These are phyloP conservation scores for Tachina fera DNA, from an alignment of 2,888 invertebrate species.

Conservation along the genomic window DNA sequence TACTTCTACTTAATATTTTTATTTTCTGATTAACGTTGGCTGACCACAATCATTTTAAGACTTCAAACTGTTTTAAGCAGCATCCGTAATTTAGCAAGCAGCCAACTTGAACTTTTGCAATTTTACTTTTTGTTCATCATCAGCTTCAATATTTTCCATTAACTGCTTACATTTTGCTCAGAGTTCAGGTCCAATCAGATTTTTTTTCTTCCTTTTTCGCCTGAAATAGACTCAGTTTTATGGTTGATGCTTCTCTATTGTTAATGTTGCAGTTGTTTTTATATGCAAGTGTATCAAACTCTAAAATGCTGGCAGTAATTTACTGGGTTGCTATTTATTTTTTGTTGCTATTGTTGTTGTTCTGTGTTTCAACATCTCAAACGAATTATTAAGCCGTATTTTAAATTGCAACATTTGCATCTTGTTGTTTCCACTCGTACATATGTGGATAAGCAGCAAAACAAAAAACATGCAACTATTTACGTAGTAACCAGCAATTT, in stretches of 20 bases:
- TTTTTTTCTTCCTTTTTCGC: conserved; percentile 17
- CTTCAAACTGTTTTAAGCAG: conserved; percentile 25
- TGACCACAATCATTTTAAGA: conserved; percentile 13
- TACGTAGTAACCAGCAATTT: conserved; percentile 7
- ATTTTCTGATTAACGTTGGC: neutral
- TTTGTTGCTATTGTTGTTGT: conserved; percentile 8
- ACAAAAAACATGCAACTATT: conserved; percentile 2
- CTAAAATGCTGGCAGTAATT: conserved; percentile 49
- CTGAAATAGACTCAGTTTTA: conserved; percentile 16
- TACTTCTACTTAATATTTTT: neutral
- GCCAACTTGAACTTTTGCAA: conserved; percentile 62
- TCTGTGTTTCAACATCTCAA: conserved; percentile 20
- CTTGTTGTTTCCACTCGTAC: conserved; percentile 26
- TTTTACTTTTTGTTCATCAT: conserved; percentile 43
- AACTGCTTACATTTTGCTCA: neutral
- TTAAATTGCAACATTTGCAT: conserved; percentile 69
- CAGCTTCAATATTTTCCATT: conserved; percentile 13
- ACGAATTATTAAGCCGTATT: conserved; percentile 63
- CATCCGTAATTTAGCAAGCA: conserved; percentile 33
- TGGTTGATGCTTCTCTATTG: conserved; percentile 35
- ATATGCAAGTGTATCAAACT: conserved; percentile 13
- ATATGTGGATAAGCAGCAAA: conserved; percentile 28
- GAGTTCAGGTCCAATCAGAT: conserved; percentile 40
- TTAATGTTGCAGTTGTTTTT: conserved; percentile 9
- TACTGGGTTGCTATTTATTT: conserved; percentile 40